These are phyloP conservation scores for Vanessa tameamea DNA, from an alignment of 1,140 invertebrate genomes.

Conservation along the genomic window DNA sequence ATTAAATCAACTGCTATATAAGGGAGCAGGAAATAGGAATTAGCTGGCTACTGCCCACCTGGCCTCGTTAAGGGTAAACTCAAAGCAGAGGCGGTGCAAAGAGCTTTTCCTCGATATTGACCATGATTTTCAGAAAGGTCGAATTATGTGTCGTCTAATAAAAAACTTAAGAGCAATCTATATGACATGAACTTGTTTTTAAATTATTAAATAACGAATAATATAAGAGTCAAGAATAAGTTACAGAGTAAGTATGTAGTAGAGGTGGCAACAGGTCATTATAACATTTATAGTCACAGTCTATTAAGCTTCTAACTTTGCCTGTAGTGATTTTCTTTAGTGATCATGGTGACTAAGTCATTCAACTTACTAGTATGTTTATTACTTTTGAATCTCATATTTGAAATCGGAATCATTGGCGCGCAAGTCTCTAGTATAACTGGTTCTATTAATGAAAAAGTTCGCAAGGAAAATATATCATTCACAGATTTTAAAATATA, in stretches of 20 bases:
- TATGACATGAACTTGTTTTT: neutral
- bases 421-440: neutral
- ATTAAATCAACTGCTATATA: constrained; percentile 68
- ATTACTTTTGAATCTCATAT: neutral
- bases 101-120: constrained; percentile 30
- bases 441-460: constrained; percentile 3
- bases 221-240: too few relatives aligned
- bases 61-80: constrained; percentile 23
- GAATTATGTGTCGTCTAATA: neutral
- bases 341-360: too few relatives aligned
- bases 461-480: neutral
- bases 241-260: too few relatives aligned
- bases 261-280: too few relatives aligned
- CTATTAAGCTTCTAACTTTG: too few relatives aligned
- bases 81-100: constrained; percentile 14
- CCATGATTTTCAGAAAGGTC: constrained; percentile 29
- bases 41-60: constrained; percentile 46
- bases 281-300: too few relatives aligned
- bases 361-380: neutral
- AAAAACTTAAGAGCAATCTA: constrained; percentile 5
- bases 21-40: constrained; percentile 71
- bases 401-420: neutral
- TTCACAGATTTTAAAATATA: neutral
- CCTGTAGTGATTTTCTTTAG: too few relatives aligned
- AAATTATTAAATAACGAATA: too few relatives aligned